A percentile compares a stretch with the other conserved stretches of the same genome.
Conservation (phyloP, 1,140 invertebrate species). For the Dendrolimus punctatus region DNA sequence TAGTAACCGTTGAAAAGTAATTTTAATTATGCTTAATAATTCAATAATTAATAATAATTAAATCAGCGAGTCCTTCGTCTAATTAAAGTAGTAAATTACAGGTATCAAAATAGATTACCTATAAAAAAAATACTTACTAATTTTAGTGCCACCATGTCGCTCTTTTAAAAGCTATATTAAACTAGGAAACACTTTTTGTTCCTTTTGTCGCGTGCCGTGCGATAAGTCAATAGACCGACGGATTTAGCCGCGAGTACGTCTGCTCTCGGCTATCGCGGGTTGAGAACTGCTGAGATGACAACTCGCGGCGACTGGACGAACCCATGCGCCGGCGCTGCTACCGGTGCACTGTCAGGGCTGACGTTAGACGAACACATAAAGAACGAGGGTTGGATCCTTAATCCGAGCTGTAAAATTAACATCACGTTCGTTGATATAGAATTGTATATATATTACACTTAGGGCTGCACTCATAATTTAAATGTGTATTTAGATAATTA, state of each 20-base stretch:
- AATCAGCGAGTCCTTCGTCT: too few relatives aligned
- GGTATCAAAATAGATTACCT: not conserved
- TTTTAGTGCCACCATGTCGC: constrained; percentile 33
- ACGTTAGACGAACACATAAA: too few relatives aligned
- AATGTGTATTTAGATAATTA: too few relatives aligned
- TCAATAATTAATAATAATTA: too few relatives aligned
- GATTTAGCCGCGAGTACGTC: constrained; percentile 21
- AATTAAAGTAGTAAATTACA: too few relatives aligned
- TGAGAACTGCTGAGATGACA: constrained; percentile 57
- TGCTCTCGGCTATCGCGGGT: constrained; percentile 34
- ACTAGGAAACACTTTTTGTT: constrained; percentile 43
- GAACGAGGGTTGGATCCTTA: too few relatives aligned
- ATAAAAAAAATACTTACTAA: constrained; percentile 35
- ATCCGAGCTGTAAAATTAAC: too few relatives aligned
- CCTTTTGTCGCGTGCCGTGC: constrained; percentile 22
- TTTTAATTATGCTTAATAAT: too few relatives aligned
- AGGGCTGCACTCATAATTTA: too few relatives aligned
- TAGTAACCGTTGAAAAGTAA: too few relatives aligned
- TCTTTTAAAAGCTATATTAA: constrained; percentile 49
- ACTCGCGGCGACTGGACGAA: constrained; percentile 21
- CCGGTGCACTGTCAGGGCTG: constrained; percentile 37
- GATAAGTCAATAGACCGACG: constrained; percentile 2
- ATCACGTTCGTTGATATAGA: too few relatives aligned
- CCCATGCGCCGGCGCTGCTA: not conserved
- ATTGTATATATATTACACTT: too few relatives aligned